Evolutionary conservation across 1,140 invertebrate species (phyloP).

Genomic region (Dryas iulia): DNA sequence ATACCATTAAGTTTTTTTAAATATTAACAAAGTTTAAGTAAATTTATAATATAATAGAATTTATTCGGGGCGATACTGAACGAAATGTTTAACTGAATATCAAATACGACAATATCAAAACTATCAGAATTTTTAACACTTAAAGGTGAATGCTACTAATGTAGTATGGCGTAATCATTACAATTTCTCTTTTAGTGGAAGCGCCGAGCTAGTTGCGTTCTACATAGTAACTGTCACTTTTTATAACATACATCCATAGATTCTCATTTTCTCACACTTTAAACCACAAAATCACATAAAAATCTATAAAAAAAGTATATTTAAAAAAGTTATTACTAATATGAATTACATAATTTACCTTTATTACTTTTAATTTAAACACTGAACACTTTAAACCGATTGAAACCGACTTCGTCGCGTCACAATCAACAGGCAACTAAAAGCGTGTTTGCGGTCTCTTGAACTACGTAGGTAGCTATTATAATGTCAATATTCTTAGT

Average conservation of each 20-base stretch:
- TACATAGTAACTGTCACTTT: background rate
- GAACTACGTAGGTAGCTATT: background rate
- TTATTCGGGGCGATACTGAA: no score
- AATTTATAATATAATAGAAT: no score
- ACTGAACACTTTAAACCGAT: background rate
- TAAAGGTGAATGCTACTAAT: background rate
- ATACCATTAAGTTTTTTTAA: no score
- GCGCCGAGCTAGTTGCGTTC: background rate
- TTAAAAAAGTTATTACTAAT: background rate
- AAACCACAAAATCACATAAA: background rate
- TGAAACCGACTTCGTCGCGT: background rate
- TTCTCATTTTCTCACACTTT: no score
- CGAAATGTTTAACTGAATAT: no score
- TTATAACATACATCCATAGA: background rate
- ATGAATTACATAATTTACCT: background rate
- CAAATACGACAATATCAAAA: no score
- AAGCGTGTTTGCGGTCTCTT: background rate
- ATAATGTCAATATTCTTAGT: background rate
- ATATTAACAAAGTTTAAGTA: no score
- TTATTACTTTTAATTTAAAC: background rate
- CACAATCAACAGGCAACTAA: constrained; percentile 10
- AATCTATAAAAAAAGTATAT: background rate
- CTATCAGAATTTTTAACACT: background rate
- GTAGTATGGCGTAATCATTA: background rate
- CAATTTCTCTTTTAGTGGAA: background rate